phyloP scores from a whole-genome alignment of 2,113 vertebrate species.

The Scomber colias region DNA sequence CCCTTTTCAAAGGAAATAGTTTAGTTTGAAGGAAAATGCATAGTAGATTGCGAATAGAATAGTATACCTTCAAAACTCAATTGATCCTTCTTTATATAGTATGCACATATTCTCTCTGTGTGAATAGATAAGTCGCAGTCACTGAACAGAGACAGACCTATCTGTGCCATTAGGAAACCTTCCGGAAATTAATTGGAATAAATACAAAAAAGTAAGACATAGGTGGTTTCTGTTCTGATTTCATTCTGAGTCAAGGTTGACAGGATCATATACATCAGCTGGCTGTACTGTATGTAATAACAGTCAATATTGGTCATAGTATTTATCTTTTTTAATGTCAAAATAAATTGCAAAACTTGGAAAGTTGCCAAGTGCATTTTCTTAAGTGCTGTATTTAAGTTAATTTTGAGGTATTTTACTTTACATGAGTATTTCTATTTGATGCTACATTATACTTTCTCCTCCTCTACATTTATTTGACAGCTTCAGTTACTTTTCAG shows the following conservation, averaged over 20 bases:
- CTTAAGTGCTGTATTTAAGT: too few species aligned
- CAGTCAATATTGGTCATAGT: not conserved
- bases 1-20: slow-evolving; percentile 4
- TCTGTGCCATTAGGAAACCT: slow-evolving; percentile 18
- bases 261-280: not conserved
- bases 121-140: slow-evolving; percentile 34
- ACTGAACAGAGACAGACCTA: slow-evolving; percentile 13
- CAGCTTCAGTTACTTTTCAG: too few species aligned
- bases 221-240: not conserved
- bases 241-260: not conserved
- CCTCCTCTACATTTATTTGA: too few species aligned
- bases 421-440: too few species aligned
- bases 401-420: too few species aligned
- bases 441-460: too few species aligned
- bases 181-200: slow-evolving; percentile 16
- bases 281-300: not conserved
- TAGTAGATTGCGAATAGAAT: slow-evolving; percentile 1
- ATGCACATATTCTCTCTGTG: not conserved
- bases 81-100: slow-evolving; percentile 2
- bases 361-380: not conserved
- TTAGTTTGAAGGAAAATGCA: slow-evolving; percentile 33
- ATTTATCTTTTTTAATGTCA: not conserved
- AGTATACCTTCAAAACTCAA: not conserved
- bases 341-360: not conserved
- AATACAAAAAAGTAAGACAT: slow-evolving; percentile 9